Conservation (phyloP, 2,888 invertebrate species). For the Tinea pellionella region DNA sequence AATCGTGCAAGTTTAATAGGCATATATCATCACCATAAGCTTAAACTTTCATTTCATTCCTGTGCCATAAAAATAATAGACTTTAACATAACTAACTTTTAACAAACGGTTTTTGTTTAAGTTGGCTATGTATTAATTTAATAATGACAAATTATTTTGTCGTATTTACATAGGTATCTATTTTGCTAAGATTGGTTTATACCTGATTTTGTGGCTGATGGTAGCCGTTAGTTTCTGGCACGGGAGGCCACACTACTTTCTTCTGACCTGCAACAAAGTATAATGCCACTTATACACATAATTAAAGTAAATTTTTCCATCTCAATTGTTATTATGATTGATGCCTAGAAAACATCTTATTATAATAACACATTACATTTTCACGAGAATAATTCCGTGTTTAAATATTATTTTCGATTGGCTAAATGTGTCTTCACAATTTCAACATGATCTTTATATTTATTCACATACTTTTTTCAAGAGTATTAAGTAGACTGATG, state of each 20-base stretch:
- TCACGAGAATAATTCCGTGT: background rate
- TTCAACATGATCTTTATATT: background rate
- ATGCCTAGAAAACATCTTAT: background rate
- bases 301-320: background rate
- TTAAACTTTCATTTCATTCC: background rate
- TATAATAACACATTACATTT: background rate
- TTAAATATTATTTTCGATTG: background rate
- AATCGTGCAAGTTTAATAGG: background rate
- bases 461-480: too few relatives aligned
- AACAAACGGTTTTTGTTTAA: background rate
- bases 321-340: too few relatives aligned
- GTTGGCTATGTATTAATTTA: background rate
- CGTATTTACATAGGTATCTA: background rate
- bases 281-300: background rate
- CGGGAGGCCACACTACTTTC: constrained; percentile 90
- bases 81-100: background rate
- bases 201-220: constrained; percentile 60
- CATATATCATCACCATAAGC: background rate
- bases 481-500: too few relatives aligned
- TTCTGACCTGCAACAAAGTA: constrained; percentile 76
- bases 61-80: background rate
- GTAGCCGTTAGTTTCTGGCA: constrained; percentile 74
- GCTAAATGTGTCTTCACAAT: background rate
- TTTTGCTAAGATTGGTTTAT: background rate
- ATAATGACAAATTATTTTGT: background rate